Conservation (phyloP, 2,797 vertebrate species). For the Chlorospingus semifuscus region DNA sequence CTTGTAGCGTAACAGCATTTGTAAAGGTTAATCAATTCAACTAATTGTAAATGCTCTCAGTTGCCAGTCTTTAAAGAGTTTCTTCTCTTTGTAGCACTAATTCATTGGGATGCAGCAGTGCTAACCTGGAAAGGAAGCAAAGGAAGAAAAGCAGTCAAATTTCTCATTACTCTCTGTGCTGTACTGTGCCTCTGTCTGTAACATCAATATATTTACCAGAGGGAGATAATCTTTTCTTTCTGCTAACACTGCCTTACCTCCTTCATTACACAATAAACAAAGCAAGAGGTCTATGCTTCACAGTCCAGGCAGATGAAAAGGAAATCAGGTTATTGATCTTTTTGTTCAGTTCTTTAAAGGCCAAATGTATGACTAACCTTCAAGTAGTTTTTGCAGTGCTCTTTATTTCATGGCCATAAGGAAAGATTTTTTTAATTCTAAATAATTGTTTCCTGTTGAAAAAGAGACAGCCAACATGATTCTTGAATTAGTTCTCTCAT, state of each 20-base stretch:
- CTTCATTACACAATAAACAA: conserved; percentile 70
- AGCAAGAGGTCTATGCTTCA: conserved; percentile 67
- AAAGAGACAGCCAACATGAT: neutral
- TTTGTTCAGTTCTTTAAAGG: conserved; percentile 51
- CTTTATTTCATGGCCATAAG: conserved; percentile 14
- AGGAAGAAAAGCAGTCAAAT: conserved; percentile 27
- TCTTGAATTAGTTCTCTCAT: neutral
- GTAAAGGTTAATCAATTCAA: conserved; percentile 81
- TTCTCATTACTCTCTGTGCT: conserved; percentile 65
- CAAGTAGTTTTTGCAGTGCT: neutral
- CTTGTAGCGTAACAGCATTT: conserved; percentile 71
- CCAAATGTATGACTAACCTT: conserved; percentile 39
- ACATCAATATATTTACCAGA: conserved; percentile 72
- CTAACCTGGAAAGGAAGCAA: neutral
- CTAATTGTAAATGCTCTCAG: conserved; percentile 77
- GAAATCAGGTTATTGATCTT: conserved; percentile 71
- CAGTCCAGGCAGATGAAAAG: conserved; percentile 59
- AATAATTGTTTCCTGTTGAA: neutral
- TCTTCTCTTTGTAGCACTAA: conserved; percentile 67
- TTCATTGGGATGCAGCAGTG: conserved; percentile 57
- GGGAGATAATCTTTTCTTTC: conserved; percentile 65
- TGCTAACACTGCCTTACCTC: conserved; percentile 17
- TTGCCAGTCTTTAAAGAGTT: conserved; percentile 68
- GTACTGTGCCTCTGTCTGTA: conserved; percentile 44
- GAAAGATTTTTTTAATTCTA: neutral